These are phyloP conservation scores for Kuschelorhynchus macadamiae DNA, from an alignment of 2,888 invertebrate genomes.

Conservation along the genomic window DNA sequence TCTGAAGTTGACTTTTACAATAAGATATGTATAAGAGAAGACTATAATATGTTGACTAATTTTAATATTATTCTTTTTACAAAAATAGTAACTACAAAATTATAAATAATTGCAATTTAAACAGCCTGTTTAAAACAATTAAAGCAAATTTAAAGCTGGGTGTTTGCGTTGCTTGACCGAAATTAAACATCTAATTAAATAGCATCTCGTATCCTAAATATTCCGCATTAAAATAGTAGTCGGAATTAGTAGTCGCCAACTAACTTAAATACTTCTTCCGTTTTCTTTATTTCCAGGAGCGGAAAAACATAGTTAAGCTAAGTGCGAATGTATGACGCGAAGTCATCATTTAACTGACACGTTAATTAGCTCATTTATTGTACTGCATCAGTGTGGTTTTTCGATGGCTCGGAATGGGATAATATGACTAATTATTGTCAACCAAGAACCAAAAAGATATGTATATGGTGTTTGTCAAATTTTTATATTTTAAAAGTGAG, in stretches of 20 bases:
- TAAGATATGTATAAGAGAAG: no score
- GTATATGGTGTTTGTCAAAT: no score
- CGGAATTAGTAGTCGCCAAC: conserved; percentile 23
- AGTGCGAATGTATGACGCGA: conserved; percentile 67
- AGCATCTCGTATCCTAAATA: conserved; percentile 2
- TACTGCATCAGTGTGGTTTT: conserved; percentile 23
- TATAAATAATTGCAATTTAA: no score
- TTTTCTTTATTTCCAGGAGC: conserved; percentile 67
- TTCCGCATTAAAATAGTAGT: conserved; percentile 14
- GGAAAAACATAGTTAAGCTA: conserved; percentile 67
- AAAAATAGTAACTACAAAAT: no score
- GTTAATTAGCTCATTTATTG: conserved; percentile 41
- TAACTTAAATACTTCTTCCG: conserved; percentile 66
- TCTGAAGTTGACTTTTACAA: no score
- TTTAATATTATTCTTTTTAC: no score
- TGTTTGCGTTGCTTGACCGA: no score
- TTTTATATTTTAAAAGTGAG: no score
- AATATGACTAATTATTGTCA: background rate
- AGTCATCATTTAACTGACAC: conserved; percentile 62
- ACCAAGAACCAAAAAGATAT: no score
- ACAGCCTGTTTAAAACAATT: no score
- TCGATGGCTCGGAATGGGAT: conserved; percentile 16
- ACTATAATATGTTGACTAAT: no score
- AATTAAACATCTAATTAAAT: conserved; percentile 1
- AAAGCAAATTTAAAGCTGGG: no score